Conservation (phyloP, 2,797 vertebrate species). For the Borostomias antarcticus region DNA sequence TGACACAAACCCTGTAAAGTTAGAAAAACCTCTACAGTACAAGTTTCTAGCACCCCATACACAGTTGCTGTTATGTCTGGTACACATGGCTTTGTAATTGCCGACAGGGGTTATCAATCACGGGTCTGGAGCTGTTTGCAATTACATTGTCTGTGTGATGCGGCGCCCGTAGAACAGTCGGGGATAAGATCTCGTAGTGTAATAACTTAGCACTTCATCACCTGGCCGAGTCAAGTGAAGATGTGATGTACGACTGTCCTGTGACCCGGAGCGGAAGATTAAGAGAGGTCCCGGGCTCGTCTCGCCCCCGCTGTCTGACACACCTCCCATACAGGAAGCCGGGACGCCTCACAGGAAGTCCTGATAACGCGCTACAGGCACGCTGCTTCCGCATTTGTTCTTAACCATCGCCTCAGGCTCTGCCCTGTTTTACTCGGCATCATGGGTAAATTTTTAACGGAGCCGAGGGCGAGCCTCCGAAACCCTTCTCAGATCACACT, state of each 20-base stretch:
- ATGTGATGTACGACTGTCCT: slow-evolving; percentile 34
- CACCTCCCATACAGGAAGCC: slow-evolving; percentile 11
- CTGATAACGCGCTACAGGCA: slow-evolving; percentile 15
- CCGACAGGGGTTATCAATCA: slow-evolving; percentile 32
- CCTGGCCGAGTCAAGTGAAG: slow-evolving; percentile 28
- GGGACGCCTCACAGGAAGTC: background rate
- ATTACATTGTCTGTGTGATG: slow-evolving; percentile 36
- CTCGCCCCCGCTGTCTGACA: background rate
- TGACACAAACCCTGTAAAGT: background rate
- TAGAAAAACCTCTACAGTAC: background rate
- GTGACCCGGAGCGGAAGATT: slow-evolving; percentile 40
- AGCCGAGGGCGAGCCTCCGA: background rate
- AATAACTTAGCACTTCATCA: slow-evolving; percentile 44
- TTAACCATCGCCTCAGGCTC: slow-evolving; percentile 13
- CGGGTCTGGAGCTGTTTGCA: slow-evolving; percentile 20
- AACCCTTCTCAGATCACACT: background rate
- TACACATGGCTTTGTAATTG: slow-evolving; percentile 11
- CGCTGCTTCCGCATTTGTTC: slow-evolving; percentile 5
- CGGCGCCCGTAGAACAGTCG: slow-evolving; percentile 11
- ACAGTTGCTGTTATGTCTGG: background rate
- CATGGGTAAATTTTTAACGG: background rate
- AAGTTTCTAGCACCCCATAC: background rate
- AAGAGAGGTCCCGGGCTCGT: slow-evolving; percentile 17
- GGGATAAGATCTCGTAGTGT: slow-evolving; percentile 36
- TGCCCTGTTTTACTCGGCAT: background rate